A percentile compares a stretch with the other conserved stretches of the same genome.
Evolutionary conservation across 2,888 invertebrate species (phyloP).

Genomic region (Melinopterus prodromus): DNA sequence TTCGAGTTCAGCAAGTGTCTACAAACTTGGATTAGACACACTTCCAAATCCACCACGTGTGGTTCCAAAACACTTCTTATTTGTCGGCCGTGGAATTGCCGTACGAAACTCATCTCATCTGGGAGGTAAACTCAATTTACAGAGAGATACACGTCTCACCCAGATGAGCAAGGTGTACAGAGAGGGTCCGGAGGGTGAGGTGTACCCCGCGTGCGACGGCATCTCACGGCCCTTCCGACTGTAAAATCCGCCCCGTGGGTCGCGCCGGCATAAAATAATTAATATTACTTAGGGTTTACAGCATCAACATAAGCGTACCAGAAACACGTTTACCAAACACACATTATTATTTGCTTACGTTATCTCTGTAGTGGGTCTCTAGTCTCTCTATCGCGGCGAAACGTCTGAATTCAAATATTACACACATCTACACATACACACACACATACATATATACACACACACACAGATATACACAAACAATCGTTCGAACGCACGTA

Average conservation of each 20-base stretch:
- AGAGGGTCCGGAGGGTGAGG: not conserved
- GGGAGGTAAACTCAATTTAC: not conserved
- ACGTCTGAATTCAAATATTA: conserved; percentile 24
- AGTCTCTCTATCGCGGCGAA: conserved; percentile 12
- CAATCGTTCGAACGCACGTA: too few relatives aligned
- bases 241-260: not conserved
- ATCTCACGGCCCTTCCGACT: not conserved
- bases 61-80: not conserved
- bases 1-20: too few relatives aligned
- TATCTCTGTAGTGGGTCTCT: conserved; percentile 16
- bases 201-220: not conserved
- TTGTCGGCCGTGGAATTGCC: not conserved
- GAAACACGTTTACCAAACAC: not conserved
- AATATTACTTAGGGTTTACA: conserved; percentile 24
- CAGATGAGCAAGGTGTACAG: not conserved
- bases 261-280: conserved; percentile 10
- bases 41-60: too few relatives aligned
- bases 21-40: too few relatives aligned
- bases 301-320: conserved; percentile 23
- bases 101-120: not conserved
- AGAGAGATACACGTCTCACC: not conserved
- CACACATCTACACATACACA: not conserved
- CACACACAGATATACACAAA: too few relatives aligned
- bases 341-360: conserved; percentile 19
- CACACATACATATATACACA: not conserved